Evolutionary conservation across 2,797 vertebrate genomes (phyloP), one percentile per base, ranked within the genome.

Genomic region (Pitangus sulphuratus): DNA sequence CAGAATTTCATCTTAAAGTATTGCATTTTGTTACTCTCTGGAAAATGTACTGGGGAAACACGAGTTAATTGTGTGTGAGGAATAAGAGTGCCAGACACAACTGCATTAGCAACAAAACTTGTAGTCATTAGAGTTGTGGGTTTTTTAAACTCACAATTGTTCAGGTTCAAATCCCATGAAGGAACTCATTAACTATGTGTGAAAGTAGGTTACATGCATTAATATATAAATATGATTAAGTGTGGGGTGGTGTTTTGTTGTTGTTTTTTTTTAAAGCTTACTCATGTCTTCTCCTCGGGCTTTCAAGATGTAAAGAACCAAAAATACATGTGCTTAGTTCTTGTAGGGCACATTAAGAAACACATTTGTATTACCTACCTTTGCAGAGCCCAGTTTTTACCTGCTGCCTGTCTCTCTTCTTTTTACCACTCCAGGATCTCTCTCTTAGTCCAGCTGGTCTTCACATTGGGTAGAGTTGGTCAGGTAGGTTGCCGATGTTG

Each of bases 151-250:
- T 91, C 16, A 13, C 2, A 79, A 58, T 64, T 89, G 70, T 71
- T 90, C 79, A 64, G 56, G 89, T 91, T 96, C 72, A 84, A 11
- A 75, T 97, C 80, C 69, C 78, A 92, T 81, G 79, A 91, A 96
- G 65, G 76, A 87, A 26, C 79, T 93, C 76, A 89, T 96, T 97
- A 96, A 39, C 91, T 96, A 79, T 95, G 90, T 96, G 94, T 95
- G 93, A 95, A 96, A 94, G 91, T 86, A 95, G 94, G 94, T 90
- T 96, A 86, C 53, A 6, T 61, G 61, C 54, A 84, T 90, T 95
- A 87, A 85, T 95, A 87, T 50, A 88, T 77, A 87, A 94, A 87
- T 91, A 92, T 57, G 39, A 89, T 84, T 77, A 71, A 71, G 14
- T 66, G 21, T 39, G 44, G 53, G 16, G 5, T 4, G 4, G 31